A percentile compares a stretch with the other conserved stretches of the same genome.
Conservation (phyloP, 2,797 vertebrate species). For the Propithecus perrieri region DNA sequence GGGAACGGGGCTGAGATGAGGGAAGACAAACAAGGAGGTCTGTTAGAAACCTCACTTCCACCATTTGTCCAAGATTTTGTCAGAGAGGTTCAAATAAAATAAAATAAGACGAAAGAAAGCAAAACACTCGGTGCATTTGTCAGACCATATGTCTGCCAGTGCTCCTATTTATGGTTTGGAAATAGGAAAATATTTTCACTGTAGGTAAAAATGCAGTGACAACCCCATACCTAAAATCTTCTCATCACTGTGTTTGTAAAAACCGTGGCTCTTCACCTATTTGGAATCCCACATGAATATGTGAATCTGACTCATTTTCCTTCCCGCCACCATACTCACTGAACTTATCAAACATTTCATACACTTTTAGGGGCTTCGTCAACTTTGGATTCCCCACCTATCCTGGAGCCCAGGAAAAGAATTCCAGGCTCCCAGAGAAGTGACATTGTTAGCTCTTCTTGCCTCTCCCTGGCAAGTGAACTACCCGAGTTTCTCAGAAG, state of each 20-base stretch:
- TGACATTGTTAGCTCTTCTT: background rate
- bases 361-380: background rate
- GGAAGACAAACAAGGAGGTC: background rate
- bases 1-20: background rate
- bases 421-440: background rate
- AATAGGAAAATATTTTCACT: background rate
- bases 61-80: background rate
- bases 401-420: background rate
- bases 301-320: background rate
- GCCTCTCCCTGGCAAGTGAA: background rate
- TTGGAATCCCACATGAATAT: background rate
- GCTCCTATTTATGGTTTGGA: background rate
- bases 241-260: background rate
- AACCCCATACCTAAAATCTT: background rate
- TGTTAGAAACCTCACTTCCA: background rate
- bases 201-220: background rate
- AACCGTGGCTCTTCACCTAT: background rate
- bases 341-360: background rate
- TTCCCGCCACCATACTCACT: background rate
- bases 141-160: background rate
- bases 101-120: background rate
- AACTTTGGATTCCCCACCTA: background rate
- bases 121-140: background rate
- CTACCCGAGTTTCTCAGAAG: background rate
- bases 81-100: background rate